phyloP scores from a whole-genome alignment of 1,140 invertebrate species.

The Drosophila sproati region DNA sequence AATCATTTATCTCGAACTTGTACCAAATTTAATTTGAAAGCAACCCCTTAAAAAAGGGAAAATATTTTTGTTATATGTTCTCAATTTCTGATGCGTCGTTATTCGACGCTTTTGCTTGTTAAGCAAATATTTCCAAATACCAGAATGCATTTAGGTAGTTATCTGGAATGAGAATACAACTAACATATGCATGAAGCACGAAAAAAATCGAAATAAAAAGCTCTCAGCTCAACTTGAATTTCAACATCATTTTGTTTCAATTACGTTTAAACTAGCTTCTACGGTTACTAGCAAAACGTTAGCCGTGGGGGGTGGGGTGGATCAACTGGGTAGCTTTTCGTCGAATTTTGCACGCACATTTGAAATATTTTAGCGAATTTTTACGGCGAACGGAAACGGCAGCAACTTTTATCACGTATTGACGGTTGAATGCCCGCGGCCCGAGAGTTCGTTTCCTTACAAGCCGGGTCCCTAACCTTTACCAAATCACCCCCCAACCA shows the following conservation, averaged over 20 bases:
- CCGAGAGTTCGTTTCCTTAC: slow-evolving; percentile 25
- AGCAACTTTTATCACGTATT: slow-evolving; percentile 80
- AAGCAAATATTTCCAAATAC: too few relatives aligned
- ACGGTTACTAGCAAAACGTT: slow-evolving; percentile 32
- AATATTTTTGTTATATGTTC: too few relatives aligned
- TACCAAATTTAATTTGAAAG: neutral
- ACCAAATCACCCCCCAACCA: neutral
- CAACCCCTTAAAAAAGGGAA: neutral
- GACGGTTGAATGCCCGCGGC: slow-evolving; percentile 71
- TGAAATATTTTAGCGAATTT: slow-evolving; percentile 79
- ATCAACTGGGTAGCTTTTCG: neutral
- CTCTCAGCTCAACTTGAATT: slow-evolving; percentile 51
- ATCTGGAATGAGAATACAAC: neutral
- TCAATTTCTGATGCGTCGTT: too few relatives aligned
- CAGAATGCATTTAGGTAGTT: too few relatives aligned
- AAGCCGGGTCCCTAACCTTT: too few relatives aligned
- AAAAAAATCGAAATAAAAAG: slow-evolving; percentile 1
- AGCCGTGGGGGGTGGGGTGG: neutral
- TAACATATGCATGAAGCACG: neutral
- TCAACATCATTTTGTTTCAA: slow-evolving; percentile 77
- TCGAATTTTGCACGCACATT: slow-evolving; percentile 70
- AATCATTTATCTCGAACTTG: neutral
- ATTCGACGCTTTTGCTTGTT: too few relatives aligned
- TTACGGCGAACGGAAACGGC: slow-evolving; percentile 71
- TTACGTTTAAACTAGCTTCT: slow-evolving; percentile 74